phyloP scores from a whole-genome alignment of 1,140 invertebrate genomes.

The Ceratosolen solmsi region DNA sequence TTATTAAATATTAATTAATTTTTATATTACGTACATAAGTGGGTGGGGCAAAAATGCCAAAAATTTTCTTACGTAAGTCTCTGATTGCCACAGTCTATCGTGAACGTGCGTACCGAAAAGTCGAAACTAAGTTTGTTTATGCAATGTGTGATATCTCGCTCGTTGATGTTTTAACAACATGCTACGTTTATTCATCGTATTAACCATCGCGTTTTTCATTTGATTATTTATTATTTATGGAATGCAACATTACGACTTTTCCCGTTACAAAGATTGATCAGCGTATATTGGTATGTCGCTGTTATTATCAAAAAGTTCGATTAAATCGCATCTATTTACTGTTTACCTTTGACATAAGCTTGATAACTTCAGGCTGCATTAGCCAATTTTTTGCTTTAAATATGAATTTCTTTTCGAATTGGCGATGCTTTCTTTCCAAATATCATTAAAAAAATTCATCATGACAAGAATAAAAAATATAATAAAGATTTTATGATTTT shows the following conservation, averaged over 20 bases:
- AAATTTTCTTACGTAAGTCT: slow-evolving; percentile 17
- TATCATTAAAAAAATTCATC: too few relatives aligned
- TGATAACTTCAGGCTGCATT: neutral
- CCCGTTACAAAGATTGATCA: neutral
- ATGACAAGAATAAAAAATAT: neutral
- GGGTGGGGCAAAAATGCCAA: neutral
- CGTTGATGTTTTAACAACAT: neutral
- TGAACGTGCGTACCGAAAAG: neutral
- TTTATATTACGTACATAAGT: neutral
- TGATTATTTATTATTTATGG: slow-evolving; percentile 2
- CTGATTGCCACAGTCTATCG: neutral
- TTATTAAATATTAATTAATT: neutral
- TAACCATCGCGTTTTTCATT: neutral
- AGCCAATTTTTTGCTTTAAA: neutral
- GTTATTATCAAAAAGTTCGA: slow-evolving; percentile 19
- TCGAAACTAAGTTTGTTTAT: slow-evolving; percentile 10
- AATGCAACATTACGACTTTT: slow-evolving; percentile 4
- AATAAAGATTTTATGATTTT: neutral
- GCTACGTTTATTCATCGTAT: neutral
- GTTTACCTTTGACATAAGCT: neutral
- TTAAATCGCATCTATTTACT: slow-evolving; percentile 9
- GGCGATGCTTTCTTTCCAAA: too few relatives aligned
- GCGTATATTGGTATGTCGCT: neutral
- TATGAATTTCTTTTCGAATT: neutral
- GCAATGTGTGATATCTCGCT: neutral